Conservation (phyloP, 2,113 vertebrate species). For the Grus americana region DNA sequence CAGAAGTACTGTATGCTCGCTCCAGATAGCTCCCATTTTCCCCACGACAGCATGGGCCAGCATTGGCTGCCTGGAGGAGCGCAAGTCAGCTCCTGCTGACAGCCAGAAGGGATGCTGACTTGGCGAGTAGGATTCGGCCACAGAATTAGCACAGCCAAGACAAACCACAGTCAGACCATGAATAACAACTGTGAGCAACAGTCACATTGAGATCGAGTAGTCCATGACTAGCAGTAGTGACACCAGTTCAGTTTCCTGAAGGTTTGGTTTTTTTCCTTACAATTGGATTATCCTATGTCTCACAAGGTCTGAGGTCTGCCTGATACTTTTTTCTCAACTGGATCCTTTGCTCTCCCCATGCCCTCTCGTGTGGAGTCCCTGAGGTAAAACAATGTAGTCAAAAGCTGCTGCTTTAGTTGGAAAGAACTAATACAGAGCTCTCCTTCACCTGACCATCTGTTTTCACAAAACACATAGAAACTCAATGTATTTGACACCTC, state of each 20-base stretch:
- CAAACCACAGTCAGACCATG: background rate
- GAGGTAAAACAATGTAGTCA: background rate
- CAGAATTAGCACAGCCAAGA: background rate
- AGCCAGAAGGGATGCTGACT: background rate
- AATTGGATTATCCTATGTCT: background rate
- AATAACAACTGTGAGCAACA: background rate
- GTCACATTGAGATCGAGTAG: background rate
- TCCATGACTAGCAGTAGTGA: background rate
- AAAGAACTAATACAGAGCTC: background rate
- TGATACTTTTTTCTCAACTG: slow-evolving; percentile 3
- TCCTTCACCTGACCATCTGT: background rate
- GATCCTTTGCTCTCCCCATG: background rate
- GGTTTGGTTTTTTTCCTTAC: background rate
- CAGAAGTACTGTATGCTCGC: background rate
- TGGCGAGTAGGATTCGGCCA: background rate
- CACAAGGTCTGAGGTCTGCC: background rate
- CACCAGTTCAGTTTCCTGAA: background rate
- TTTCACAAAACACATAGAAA: background rate
- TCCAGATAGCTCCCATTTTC: background rate
- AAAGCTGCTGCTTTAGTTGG: background rate
- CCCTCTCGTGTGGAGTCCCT: background rate
- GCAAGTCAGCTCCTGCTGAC: background rate
- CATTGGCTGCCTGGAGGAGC: background rate
- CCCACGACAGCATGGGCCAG: background rate
- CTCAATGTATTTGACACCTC: background rate